Evolutionary conservation across 1,140 invertebrate genomes (phyloP).

Genomic region (Pseudomyrmex concolor): DNA sequence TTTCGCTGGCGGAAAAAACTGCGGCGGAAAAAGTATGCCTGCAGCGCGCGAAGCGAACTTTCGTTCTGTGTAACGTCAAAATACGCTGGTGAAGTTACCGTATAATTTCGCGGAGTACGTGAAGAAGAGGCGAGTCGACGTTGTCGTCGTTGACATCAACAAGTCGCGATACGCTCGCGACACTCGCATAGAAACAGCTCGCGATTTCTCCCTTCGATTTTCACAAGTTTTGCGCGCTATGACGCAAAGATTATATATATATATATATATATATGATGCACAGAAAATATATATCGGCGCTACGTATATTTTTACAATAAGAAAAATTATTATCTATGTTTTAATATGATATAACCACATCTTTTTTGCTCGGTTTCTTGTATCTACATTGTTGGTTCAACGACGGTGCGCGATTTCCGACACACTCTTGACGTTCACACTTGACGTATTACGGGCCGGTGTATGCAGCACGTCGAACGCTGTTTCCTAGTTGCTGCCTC

Average conservation of each 20-base stretch:
- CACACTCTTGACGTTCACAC: background rate
- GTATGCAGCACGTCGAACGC: conserved; percentile 46
- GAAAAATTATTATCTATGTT: too few relatives aligned
- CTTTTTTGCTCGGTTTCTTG: background rate
- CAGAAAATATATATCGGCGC: background rate
- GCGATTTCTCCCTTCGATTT: conserved; percentile 35
- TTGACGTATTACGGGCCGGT: conserved; percentile 24
- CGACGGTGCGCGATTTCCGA: conserved; percentile 1
- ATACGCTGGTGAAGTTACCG: conserved; percentile 54
- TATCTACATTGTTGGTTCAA: background rate
- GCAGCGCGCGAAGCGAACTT: conserved; percentile 3
- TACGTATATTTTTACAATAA: background rate
- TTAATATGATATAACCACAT: too few relatives aligned
- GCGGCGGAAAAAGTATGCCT: conserved; percentile 43
- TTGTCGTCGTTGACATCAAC: conserved; percentile 22
- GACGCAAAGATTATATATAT: background rate
- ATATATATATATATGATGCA: background rate
- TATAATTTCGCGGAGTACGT: conserved; percentile 52
- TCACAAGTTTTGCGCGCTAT: conserved; percentile 1
- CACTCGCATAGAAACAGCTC: conserved; percentile 31
- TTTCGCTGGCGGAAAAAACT: conserved; percentile 35
- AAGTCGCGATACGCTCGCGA: conserved; percentile 26
- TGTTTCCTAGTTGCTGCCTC: conserved; percentile 53
- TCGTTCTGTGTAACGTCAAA: conserved; percentile 49
- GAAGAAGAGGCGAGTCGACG: conserved; percentile 39